Percentiles rank a stretch among this genome's conserved stretches.
phyloP scores from a whole-genome alignment of 1,140 invertebrate genomes.

The Meloidogyne floridensis region DNA sequence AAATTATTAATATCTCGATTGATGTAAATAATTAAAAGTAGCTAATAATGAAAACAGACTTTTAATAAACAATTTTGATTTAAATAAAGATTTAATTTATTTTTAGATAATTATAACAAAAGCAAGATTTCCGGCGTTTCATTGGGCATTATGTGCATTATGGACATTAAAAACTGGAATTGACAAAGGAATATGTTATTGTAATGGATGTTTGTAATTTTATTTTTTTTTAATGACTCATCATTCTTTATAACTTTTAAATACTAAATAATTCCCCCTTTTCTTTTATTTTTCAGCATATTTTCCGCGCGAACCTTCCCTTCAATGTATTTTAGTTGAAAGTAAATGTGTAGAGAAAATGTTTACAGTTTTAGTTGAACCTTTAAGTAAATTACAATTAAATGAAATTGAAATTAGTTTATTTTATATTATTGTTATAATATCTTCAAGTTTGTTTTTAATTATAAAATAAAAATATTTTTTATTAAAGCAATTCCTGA shows the following conservation, averaged over 20 bases:
- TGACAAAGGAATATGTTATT: conserved; percentile 52
- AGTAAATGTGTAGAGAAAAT: conserved; percentile 30
- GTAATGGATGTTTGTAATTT: conserved; percentile 40
- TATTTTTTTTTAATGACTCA: background rate
- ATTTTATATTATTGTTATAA: conserved; percentile 32
- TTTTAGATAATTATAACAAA: conserved; percentile 46
- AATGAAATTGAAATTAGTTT: conserved; percentile 34
- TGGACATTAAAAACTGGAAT: conserved; percentile 50
- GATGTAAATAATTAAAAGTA: too few species aligned
- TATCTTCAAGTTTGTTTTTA: conserved; percentile 13
- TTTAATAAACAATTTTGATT: background rate
- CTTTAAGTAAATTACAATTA: conserved; percentile 31
- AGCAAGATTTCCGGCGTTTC: conserved; percentile 51
- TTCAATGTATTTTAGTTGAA: conserved; percentile 45
- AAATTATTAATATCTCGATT: background rate
- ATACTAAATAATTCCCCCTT: background rate
- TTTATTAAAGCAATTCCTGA: conserved; percentile 24
- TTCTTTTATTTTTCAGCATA: conserved; percentile 34
- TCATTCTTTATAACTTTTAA: too few species aligned
- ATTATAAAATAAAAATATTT: background rate
- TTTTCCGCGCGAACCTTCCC: conserved; percentile 46
- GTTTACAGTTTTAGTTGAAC: conserved; percentile 36
- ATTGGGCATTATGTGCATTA: conserved; percentile 48
- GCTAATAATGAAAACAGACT: too few species aligned
- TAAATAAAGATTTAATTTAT: background rate